Evolutionary conservation across 2,113 vertebrate genomes (phyloP).

Genomic region (Ailuropoda melanoleuca): DNA sequence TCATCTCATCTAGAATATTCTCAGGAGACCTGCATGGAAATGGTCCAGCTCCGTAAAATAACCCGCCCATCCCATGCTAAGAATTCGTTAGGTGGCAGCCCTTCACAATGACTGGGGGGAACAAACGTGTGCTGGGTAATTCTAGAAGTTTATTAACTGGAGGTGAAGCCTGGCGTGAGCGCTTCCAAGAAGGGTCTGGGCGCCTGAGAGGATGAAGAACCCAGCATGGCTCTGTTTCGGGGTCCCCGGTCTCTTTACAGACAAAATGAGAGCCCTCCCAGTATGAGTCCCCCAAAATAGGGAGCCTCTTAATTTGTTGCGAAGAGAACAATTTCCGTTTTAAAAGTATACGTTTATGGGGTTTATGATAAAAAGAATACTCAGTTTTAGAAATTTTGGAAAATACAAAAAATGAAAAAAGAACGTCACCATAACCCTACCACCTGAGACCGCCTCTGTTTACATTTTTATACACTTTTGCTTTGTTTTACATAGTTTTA

Average conservation of each 20-base stretch:
- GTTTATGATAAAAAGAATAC: neutral
- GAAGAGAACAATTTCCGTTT: neutral
- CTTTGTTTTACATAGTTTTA: slow-evolving; percentile 18
- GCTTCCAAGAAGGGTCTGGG: neutral
- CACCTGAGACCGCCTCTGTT: neutral
- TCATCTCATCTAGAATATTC: neutral
- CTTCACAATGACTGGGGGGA: neutral
- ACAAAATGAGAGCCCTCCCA: neutral
- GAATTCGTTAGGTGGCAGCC: neutral
- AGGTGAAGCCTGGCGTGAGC: neutral
- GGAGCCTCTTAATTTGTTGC: neutral
- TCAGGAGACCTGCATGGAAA: neutral
- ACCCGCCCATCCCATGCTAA: neutral
- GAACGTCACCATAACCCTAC: neutral
- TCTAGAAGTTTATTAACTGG: neutral
- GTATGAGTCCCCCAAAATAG: neutral
- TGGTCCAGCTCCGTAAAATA: neutral
- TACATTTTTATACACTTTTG: slow-evolving; percentile 56
- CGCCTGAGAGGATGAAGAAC: neutral
- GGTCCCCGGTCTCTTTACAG: neutral
- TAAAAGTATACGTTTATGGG: neutral
- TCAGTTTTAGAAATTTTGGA: slow-evolving; percentile 37
- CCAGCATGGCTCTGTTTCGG: neutral
- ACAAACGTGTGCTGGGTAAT: neutral
- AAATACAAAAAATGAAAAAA: slow-evolving; percentile 26